Evolutionary conservation across 2,113 vertebrate species (phyloP), one percentile per base, ranked within the genome.

Genomic region (Jacana jacana): DNA sequence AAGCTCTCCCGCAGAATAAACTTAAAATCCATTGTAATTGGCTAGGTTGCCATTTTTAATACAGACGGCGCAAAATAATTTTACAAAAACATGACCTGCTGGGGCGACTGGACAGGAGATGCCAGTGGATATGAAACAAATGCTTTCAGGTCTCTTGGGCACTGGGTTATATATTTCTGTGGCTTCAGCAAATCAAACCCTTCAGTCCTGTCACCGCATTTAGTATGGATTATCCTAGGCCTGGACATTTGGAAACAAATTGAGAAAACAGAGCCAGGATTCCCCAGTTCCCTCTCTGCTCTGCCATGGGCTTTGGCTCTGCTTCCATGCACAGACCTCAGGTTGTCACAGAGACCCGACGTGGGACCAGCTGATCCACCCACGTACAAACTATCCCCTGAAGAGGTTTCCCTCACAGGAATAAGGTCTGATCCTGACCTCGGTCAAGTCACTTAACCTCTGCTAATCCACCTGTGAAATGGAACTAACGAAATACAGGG

Each of bases 371-470:
- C 61, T 64, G 86, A 97, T 95, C 81, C 91, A 95, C 49, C 77
- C 66, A 85, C 25, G 1, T 85, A 79, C 6, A 76, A 88, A 77
- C 76, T 52, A 91, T 61, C 15, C 78, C 81, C 81, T 4, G 1
- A 81, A 64, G 14, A 81, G 68, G 11, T 81, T 89, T 95, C 30
- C 49, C 91, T 94, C 58, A 3, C 4, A 84, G 86, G 93, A 96
- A 87, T 68, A 94, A 35, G 23, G 63, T 61, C 95, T 89, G 40
- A 93, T 86, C 25, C 83, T 89, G 91, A 96, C 94, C 94, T 96
- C 94, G 93, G 92, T 96, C 96, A 96, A 94, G 91, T 96, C 92
- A 96, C 83, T 96, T 96, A 97, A 97, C 91, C 96, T 92, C 77
- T 92, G 77, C 49, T 96, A 96, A 96, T 94, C 83, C 86, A 95